Conservation (phyloP, 1,140 invertebrate genomes). For the Aradophagus sp. region DNA sequence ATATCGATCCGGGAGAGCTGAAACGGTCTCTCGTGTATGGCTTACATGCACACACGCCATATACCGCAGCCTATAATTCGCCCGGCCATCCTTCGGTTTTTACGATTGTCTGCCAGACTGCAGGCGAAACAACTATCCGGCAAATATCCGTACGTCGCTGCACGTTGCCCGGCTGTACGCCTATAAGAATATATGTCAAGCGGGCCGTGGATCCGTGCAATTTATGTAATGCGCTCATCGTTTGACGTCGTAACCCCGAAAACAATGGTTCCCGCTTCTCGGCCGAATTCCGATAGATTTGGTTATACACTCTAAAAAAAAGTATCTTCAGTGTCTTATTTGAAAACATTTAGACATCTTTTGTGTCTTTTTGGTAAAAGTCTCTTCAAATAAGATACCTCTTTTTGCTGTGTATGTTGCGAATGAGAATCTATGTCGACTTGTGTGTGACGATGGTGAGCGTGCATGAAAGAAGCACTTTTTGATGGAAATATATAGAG, state of each 20-base stretch:
- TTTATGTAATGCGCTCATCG: conserved; percentile 53
- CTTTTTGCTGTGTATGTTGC: too few species aligned
- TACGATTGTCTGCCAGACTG: conserved; percentile 72
- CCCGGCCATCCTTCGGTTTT: conserved; percentile 70
- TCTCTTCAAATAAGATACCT: too few species aligned
- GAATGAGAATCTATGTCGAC: too few species aligned
- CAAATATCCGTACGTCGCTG: conserved; percentile 45
- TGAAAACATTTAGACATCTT: too few species aligned
- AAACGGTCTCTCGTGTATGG: conserved; percentile 41
- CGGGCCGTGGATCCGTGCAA: conserved; percentile 44
- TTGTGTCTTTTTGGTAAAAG: too few species aligned
- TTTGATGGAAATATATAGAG: too few species aligned
- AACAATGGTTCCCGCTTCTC: too few species aligned
- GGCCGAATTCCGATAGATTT: too few species aligned
- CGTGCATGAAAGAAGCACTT: too few species aligned
- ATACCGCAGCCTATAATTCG: conserved; percentile 72
- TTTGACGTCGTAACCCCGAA: conserved; percentile 27
- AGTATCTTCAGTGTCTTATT: too few species aligned
- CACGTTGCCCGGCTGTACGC: conserved; percentile 22
- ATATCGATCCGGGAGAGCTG: conserved; percentile 55
- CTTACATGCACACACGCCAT: conserved; percentile 54
- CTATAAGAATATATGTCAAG: conserved; percentile 48
- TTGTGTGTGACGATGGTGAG: too few species aligned
- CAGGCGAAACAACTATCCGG: conserved; percentile 63
- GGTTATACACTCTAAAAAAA: too few species aligned